These are phyloP conservation scores for Euphydryas editha DNA, from an alignment of 2,888 invertebrate genomes.

Conservation along the genomic window DNA sequence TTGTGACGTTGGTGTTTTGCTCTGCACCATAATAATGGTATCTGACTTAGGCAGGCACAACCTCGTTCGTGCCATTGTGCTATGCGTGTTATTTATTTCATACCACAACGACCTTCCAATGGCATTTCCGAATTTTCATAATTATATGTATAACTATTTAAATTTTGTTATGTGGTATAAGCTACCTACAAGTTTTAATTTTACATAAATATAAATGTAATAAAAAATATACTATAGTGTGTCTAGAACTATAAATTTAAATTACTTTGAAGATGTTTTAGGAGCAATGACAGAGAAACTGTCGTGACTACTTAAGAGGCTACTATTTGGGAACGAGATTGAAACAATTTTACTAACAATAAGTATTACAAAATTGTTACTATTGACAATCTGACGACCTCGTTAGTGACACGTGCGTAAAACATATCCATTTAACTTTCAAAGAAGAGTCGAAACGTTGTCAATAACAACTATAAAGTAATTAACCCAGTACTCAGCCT, in stretches of 20 bases:
- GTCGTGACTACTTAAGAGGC: too few species aligned
- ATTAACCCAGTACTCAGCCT: constrained; percentile 12
- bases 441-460: neutral
- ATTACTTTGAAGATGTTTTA: too few species aligned
- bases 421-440: neutral
- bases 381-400: too few species aligned
- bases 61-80: constrained; percentile 15
- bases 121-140: neutral
- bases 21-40: constrained; percentile 22
- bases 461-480: constrained; percentile 8
- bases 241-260: too few species aligned
- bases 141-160: neutral
- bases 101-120: neutral
- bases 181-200: neutral
- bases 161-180: neutral
- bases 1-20: neutral
- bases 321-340: too few species aligned
- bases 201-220: neutral
- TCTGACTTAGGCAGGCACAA: constrained; percentile 24
- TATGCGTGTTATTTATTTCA: constrained; percentile 15
- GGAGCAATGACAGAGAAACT: too few species aligned
- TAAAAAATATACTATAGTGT: too few species aligned
- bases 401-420: neutral
- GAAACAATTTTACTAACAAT: too few species aligned
- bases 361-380: too few species aligned